These are phyloP conservation scores for Lithobius niger DNA, from an alignment of 1,140 invertebrate genomes.

Conservation along the genomic window DNA sequence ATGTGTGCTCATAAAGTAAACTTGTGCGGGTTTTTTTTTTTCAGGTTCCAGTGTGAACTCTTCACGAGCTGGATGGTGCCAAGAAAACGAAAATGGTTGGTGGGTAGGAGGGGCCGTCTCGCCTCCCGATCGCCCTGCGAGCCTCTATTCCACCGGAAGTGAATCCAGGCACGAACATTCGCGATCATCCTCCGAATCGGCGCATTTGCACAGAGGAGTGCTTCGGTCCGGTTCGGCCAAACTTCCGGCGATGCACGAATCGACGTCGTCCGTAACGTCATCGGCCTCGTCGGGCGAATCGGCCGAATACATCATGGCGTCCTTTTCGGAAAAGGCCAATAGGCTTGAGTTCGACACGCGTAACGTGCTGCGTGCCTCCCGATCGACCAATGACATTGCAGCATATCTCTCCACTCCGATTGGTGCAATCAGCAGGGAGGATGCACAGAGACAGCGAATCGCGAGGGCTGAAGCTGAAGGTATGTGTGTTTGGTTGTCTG, in stretches of 20 bases:
- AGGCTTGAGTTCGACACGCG: background rate
- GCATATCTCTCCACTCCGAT: background rate
- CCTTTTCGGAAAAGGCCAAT: background rate
- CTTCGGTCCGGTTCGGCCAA: background rate
- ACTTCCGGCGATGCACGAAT: background rate
- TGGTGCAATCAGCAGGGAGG: background rate
- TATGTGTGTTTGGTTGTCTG: too few relatives aligned
- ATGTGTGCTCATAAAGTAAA: too few relatives aligned
- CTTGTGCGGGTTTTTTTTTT: too few relatives aligned
- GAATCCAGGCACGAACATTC: background rate
- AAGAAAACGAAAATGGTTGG: too few relatives aligned
- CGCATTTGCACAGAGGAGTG: background rate
- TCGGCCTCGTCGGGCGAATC: conserved; percentile 5
- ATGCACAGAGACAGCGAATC: background rate
- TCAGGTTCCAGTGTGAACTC: too few relatives aligned
- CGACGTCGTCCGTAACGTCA: background rate
- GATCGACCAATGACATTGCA: background rate
- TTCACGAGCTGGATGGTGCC: too few relatives aligned
- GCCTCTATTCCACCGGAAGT: background rate
- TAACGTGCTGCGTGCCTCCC: background rate
- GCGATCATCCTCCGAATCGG: background rate
- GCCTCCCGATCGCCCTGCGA: background rate
- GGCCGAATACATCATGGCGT: conserved; percentile 3
- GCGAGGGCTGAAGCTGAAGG: background rate
- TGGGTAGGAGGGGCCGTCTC: too few relatives aligned